These are phyloP conservation scores for Zeuzera pyrina DNA, from an alignment of 2,888 invertebrate species.

Conservation along the genomic window DNA sequence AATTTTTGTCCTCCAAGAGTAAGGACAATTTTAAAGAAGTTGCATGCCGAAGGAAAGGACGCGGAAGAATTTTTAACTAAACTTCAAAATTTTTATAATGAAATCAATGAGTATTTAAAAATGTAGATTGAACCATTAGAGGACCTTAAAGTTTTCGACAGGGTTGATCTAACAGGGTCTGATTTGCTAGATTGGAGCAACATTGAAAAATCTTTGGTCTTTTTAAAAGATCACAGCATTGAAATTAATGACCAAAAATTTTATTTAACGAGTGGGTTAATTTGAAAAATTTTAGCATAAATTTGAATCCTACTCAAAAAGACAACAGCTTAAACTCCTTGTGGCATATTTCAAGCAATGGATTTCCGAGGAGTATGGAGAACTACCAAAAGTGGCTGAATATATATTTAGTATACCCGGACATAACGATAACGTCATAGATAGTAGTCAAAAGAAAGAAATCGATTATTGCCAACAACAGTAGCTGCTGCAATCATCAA, in stretches of 20 bases:
- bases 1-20: too few species aligned
- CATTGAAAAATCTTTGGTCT: too few species aligned
- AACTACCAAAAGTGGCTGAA: neutral
- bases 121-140: too few species aligned
- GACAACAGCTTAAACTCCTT: constrained; percentile 2
- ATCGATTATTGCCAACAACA: constrained; percentile 3
- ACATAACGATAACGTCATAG: neutral
- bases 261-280: constrained; percentile 1
- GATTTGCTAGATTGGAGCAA: constrained; percentile 1
- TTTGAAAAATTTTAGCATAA: constrained; percentile 2
- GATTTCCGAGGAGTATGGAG: constrained; percentile 3
- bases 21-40: too few species aligned
- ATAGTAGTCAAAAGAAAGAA: constrained; percentile 1
- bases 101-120: too few species aligned
- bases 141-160: too few species aligned
- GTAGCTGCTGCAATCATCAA: neutral
- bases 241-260: constrained; percentile 1
- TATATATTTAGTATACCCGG: neutral
- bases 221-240: constrained; percentile 1
- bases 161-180: constrained; percentile 1
- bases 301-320: constrained; percentile 2
- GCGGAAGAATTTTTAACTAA: too few species aligned
- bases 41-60: too few species aligned
- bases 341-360: constrained; percentile 4
- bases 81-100: too few species aligned